Conservation (phyloP, 2,888 invertebrate species). For the Standfussiana lucernea region DNA sequence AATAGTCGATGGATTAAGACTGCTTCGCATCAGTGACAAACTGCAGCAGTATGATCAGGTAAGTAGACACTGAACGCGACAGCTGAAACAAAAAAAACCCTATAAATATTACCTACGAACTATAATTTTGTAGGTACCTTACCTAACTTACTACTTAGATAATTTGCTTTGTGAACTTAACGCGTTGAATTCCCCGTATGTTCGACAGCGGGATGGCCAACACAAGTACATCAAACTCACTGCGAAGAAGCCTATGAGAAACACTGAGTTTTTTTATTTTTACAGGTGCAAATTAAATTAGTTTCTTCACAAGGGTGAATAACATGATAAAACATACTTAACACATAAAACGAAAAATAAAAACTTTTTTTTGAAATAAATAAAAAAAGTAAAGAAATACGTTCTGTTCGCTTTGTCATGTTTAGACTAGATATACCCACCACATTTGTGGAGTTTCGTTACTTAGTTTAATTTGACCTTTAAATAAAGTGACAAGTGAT, state of each 20-base stretch:
- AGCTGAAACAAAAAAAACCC: slow-evolving; percentile 69
- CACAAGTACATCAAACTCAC: neutral
- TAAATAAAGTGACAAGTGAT: too few relatives aligned
- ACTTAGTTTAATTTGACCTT: too few relatives aligned
- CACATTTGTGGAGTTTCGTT: neutral
- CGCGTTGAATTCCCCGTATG: neutral
- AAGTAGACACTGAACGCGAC: slow-evolving; percentile 76
- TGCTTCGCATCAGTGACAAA: slow-evolving; percentile 70
- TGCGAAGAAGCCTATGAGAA: neutral
- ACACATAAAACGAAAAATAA: too few relatives aligned
- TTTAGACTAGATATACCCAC: neutral
- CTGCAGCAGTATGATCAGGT: slow-evolving; percentile 79
- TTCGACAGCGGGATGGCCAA: neutral
- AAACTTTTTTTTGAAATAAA: too few relatives aligned
- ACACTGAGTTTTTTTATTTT: too few relatives aligned
- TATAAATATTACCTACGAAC: slow-evolving; percentile 1
- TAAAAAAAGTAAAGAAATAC: too few relatives aligned
- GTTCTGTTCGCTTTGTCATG: too few relatives aligned
- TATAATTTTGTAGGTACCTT: too few relatives aligned
- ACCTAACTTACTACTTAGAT: too few relatives aligned
- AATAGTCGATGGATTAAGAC: neutral
- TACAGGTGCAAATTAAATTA: too few relatives aligned
- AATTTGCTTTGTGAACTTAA: neutral
- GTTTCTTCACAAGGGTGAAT: too few relatives aligned
- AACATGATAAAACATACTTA: too few relatives aligned